phyloP scores from a whole-genome alignment of 1,140 invertebrate species.

The Nymphalis io region DNA sequence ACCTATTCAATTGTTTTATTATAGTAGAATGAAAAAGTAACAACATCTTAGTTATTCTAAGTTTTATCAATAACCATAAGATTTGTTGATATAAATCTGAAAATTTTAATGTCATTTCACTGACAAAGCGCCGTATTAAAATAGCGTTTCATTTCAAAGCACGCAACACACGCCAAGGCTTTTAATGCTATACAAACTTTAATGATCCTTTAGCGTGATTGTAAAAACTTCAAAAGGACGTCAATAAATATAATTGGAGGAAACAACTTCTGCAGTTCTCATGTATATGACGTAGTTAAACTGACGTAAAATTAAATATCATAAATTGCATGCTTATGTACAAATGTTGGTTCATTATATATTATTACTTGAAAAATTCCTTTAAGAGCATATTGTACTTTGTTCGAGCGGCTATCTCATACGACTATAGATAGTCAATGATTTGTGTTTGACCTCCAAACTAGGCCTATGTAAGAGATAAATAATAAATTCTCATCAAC shows the following conservation, averaged over 20 bases:
- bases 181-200: slow-evolving; percentile 44
- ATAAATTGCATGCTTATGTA: background rate
- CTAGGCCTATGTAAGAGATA: too few relatives aligned
- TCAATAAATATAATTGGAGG: slow-evolving; percentile 35
- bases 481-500: too few relatives aligned
- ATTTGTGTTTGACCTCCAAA: too few relatives aligned
- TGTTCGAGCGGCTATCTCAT: too few relatives aligned
- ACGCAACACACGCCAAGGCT: slow-evolving; percentile 39
- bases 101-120: slow-evolving; percentile 8
- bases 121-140: slow-evolving; percentile 36
- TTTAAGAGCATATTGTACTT: too few relatives aligned
- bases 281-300: slow-evolving; percentile 16
- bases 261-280: slow-evolving; percentile 13
- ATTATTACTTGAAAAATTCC: background rate
- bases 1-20: too few relatives aligned
- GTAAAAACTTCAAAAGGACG: slow-evolving; percentile 40
- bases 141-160: slow-evolving; percentile 36
- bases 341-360: background rate
- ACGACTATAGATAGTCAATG: too few relatives aligned
- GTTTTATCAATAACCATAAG: background rate
- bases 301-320: background rate
- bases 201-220: slow-evolving; percentile 42
- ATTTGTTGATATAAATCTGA: background rate
- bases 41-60: too few relatives aligned
- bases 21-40: too few relatives aligned